Percentiles rank a stretch among this genome's conserved stretches.
phyloP scores from a whole-genome alignment of 2,888 invertebrate species.

The Polyommatus iphigenia region DNA sequence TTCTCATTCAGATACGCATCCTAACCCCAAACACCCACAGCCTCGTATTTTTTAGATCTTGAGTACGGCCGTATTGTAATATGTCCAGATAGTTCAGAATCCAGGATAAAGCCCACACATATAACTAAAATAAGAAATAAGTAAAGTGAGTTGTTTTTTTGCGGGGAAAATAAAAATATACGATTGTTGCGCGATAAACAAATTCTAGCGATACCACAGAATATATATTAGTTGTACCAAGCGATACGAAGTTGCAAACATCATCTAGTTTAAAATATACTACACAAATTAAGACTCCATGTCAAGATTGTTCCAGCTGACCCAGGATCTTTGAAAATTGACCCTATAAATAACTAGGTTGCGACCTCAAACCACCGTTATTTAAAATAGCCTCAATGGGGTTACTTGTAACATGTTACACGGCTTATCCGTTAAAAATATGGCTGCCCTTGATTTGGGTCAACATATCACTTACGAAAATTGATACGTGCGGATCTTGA shows the following conservation, averaged over 20 bases:
- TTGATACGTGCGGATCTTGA: slow-evolving; percentile 28
- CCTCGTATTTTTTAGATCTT: background rate
- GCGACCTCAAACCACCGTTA: slow-evolving; percentile 28
- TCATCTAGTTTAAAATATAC: too few relatives aligned
- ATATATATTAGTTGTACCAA: too few relatives aligned
- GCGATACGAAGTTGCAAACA: too few relatives aligned
- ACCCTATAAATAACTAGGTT: slow-evolving; percentile 22
- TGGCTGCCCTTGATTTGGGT: slow-evolving; percentile 32
- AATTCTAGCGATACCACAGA: too few relatives aligned
- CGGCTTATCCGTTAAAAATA: slow-evolving; percentile 30
- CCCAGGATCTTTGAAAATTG: background rate
- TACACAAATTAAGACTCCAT: background rate
- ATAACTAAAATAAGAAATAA: background rate
- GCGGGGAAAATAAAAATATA: too few relatives aligned
- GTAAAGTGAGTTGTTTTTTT: too few relatives aligned
- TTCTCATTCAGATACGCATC: background rate
- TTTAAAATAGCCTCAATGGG: slow-evolving; percentile 29
- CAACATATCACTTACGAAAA: slow-evolving; percentile 36
- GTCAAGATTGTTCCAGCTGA: background rate
- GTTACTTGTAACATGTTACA: background rate
- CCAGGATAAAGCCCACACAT: background rate
- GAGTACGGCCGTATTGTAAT: background rate
- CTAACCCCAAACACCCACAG: background rate
- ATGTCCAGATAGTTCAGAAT: background rate
- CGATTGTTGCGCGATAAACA: too few relatives aligned